Base-by-base conservation (phyloP, 2,113 vertebrate genomes). In the Eira barbara region DNA sequence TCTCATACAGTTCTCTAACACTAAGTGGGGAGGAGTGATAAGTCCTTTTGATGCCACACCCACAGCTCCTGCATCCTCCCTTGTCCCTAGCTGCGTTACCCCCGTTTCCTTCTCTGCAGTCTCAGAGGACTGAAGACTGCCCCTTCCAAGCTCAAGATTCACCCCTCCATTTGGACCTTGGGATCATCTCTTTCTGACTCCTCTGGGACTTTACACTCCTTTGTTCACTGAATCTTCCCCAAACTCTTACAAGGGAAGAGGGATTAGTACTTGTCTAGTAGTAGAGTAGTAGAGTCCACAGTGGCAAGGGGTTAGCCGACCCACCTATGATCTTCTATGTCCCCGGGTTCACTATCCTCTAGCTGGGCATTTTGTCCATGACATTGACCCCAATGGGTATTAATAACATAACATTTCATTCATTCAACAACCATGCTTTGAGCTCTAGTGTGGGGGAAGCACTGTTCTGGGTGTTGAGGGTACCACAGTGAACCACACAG, bases 21-120 rank as follows among this genome's bases (percentile, higher is more conserved):
- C 20, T n/a, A 18, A 31, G 1, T 29, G 10, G 7, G n/a, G 2
- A 47, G 13, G n/a, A n/a, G 31, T 10, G 21, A 5, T 13, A 18
- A n/a, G 4, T 15, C 59, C 47, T n/a, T 65, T 36, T 23, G 47
- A 36, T 7, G 17, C 42, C 83, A 45, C 1, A 15, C 20, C 25
- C 57, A 7, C 3, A 45, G 13, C 5, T 11, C n/a, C 74, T 65
- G 27, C 1, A 34, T 10, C 34, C 17, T 47, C 83, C 34, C 7
- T 7, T 49, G 11, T 34, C 36, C 17, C 69, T 47, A 10, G 18
- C 57, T 57, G 31, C 13, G 1, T 11, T 55, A n/a, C 10, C 7
- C 18, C 18, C 9, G 4, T 27, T 59, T 94, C 55, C 49, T 65
- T 61, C n/a, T 39, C 36, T 27, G 34, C 1, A 25, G 13, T 36